Base-by-base conservation (phyloP, 2,888 invertebrate genomes). In the Dendrolimus houi region DNA sequence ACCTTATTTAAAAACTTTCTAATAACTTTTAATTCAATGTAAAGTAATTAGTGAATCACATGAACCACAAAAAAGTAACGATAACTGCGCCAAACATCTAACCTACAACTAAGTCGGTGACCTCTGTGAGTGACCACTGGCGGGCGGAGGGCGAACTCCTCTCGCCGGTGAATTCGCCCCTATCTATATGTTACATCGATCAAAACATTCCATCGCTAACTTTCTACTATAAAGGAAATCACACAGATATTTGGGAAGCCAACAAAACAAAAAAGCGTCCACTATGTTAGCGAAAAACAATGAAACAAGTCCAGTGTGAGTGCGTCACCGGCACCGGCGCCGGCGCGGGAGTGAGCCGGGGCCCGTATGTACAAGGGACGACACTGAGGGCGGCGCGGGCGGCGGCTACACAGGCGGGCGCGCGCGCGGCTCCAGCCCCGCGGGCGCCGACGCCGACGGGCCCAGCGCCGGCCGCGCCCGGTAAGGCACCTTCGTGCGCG, bases 201-300 rank as follows among this genome's bases (percentile, higher is more conserved):
- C 41, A 53, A 83, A 88, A 87, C 85, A 86, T 84, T 87, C 83
- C 86, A 83, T 84, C 79, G 77, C 80, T 86, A 84, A 83, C 71
- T 76, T 70, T 83, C 71, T 85, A 84, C 76, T 66, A 76, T 75
- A 82, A 86, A 85, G 74, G 75, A 85, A 87, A 85, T 80, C 88
- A 88, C 89, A 87, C 89, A 74, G 84, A 87, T 86, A 86, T 84
- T 87, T 87, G 68, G 83, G 83, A 87, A 88, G 87, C 85, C 83
- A 87, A 87, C 85, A 82, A 85, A 87, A 87, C 83, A 84, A 85
- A 86, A 85, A 86, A 87, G 87, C 87, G 74, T 85, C 79, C 85
- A 82, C 85, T 82, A 83, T 81, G 85, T 85, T 79, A 84, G 83
- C 84, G 74, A 77, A 78, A 81, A 83, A 79, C 80, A 77, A 79